Evolutionary conservation across 2,888 invertebrate species (phyloP).

Genomic region (Crepidodera aurea): DNA sequence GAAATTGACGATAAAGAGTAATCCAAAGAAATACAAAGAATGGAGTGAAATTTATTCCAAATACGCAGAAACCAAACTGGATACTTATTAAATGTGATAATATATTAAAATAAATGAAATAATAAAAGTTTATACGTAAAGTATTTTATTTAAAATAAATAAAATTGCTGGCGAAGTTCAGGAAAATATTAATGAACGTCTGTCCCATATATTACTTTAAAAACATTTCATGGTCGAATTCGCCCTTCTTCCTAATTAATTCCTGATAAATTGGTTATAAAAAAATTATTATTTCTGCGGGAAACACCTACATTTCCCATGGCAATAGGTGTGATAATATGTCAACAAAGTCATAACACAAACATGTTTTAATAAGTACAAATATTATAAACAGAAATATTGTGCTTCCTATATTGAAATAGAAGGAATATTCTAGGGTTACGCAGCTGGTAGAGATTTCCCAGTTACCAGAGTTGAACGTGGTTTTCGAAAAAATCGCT

Average conservation of each 20-base stretch:
- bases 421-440: no score
- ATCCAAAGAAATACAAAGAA: background rate
- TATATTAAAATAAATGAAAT: background rate
- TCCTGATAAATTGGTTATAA: background rate
- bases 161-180: no score
- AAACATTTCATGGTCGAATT: background rate
- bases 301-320: constrained; percentile 13
- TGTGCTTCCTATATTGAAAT: no score
- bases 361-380: no score
- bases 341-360: background rate
- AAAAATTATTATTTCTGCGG: background rate
- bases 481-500: no score
- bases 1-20: background rate
- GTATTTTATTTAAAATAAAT: no score
- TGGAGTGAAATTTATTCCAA: constrained; percentile 2
- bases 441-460: no score
- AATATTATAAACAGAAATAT: no score
- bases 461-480: no score
- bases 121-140: no score
- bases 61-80: background rate
- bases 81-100: background rate
- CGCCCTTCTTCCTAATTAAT: background rate
- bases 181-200: background rate
- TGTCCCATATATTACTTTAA: background rate
- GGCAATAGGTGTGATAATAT: constrained; percentile 22